Conservation (phyloP, 2,797 vertebrate genomes). For the Urocyon cinereoargenteus region DNA sequence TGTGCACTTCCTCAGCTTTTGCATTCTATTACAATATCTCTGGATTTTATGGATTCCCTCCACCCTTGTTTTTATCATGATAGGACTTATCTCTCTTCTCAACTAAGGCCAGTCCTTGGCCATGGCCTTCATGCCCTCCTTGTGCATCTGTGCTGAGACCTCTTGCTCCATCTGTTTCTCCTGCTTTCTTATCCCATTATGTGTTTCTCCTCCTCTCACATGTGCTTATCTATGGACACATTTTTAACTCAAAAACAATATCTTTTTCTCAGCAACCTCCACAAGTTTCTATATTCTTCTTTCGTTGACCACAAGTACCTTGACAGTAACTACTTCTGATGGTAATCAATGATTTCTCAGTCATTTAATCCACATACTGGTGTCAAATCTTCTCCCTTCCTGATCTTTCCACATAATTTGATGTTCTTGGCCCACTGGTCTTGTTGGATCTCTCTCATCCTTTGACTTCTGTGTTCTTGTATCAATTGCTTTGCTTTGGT, state of each 20-base stretch:
- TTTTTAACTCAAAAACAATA: background rate
- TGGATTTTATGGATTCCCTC: background rate
- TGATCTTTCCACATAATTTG: background rate
- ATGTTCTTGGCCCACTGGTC: background rate
- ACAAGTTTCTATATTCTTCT: background rate
- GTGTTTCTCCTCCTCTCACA: background rate
- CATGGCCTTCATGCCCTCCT: background rate
- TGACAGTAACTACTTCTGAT: background rate
- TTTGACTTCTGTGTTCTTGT: background rate
- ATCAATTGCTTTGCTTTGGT: background rate
- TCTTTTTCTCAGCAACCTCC: background rate
- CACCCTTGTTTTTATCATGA: background rate
- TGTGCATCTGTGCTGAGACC: background rate
- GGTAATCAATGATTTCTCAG: background rate
- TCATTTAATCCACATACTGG: background rate
- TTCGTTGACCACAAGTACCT: background rate
- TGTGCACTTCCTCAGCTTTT: background rate
- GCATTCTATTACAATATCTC: fast-evolving
- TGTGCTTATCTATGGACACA: background rate
- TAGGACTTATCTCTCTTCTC: background rate
- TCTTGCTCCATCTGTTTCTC: background rate
- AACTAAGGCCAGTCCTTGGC: background rate
- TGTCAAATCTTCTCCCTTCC: background rate
- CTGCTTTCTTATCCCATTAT: background rate
- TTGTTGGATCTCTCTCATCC: background rate